Base-by-base conservation (phyloP, 1,140 invertebrate genomes). In the Drosophila suzukii region DNA sequence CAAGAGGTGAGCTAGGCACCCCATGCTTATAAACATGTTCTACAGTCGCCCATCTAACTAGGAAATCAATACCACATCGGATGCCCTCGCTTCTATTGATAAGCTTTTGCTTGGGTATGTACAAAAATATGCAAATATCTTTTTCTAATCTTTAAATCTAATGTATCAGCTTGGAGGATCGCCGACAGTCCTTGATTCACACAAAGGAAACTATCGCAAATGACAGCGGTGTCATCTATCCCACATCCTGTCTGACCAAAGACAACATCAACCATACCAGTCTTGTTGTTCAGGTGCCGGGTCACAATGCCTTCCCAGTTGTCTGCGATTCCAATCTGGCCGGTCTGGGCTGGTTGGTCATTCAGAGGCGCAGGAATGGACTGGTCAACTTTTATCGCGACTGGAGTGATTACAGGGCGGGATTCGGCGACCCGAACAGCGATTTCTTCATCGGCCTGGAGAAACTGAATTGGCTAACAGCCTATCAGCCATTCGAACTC, bases 361-460 rank as follows among this genome's bases (percentile, higher is more conserved):
- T 95, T 63, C 94, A 95, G 88, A 94, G 94, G 50, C 92, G 95
- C 27, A 93, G 92, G 53, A 93, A 95, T 65, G 95, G 95, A 1
- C 92, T 93, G 7, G 93, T 94, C 75, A 93, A 95, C 62, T 95
- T 96, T 80, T 93, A 93, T 62, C 93, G 93, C 58, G 91, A 93
- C 47, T 95, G 95, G 95, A 65, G 76, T 0, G 94, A 95, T 32
- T 96, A 95, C 74, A 94, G 93, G 58, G 80, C 93, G 54, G 94
- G 94, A 12, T 95, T 95, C 75, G 94, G 94, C 3, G 93, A 94
- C 65, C 65, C 94, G 8, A 93, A 91, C 5, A 93, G 93, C 0
- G 94, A 95, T 80, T 95, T 94, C 78, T 95, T 94, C 93, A 84
- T 95, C 0, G 94, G 94, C 15, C 78, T 94, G 44, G 94, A 94